These are phyloP conservation scores for Oreortyx pictus DNA, from an alignment of 2,797 vertebrate species.

Conservation along the genomic window DNA sequence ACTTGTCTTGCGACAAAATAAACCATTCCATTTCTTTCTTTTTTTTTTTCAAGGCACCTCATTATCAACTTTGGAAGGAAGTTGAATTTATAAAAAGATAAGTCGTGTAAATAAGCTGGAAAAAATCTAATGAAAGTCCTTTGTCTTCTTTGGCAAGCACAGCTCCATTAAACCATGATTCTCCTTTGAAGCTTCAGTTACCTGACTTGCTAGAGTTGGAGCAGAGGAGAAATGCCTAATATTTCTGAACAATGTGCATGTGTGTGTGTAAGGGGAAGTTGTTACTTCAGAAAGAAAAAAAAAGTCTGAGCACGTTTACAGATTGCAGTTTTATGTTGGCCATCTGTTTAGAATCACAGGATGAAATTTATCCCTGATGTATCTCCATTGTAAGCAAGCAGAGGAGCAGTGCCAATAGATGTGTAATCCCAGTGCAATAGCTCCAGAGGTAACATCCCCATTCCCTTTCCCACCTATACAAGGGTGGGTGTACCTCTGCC, in stretches of 20 bases:
- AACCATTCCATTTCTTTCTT: conserved; percentile 66
- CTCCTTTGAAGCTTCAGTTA: conserved; percentile 75
- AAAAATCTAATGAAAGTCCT: conserved; percentile 66
- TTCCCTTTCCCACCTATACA: accelerated
- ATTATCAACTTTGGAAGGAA: conserved; percentile 81
- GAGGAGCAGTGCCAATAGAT: not conserved
- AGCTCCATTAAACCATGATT: conserved; percentile 44
- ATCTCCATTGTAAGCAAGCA: not conserved
- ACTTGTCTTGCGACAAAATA: conserved; percentile 68
- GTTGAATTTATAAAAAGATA: conserved; percentile 81
- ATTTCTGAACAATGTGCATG: conserved; percentile 41
- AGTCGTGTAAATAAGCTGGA: conserved; percentile 64
- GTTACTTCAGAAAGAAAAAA: not conserved
- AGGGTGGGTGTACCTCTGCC: not conserved
- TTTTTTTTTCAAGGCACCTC: conserved; percentile 65
- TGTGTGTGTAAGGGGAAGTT: not conserved
- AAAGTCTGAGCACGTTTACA: conserved; percentile 7
- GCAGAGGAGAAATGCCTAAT: conserved; percentile 35
- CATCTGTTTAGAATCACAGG: conserved; percentile 34
- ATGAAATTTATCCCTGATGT: not conserved
- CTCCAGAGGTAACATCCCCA: accelerated
- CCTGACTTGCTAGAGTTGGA: conserved; percentile 53
- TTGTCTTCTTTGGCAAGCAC: conserved; percentile 65
- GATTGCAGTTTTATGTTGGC: conserved; percentile 49
- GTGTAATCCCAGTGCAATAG: not conserved